Base-by-base conservation (phyloP, 2,888 invertebrate genomes). In the Chrysolina americana region DNA sequence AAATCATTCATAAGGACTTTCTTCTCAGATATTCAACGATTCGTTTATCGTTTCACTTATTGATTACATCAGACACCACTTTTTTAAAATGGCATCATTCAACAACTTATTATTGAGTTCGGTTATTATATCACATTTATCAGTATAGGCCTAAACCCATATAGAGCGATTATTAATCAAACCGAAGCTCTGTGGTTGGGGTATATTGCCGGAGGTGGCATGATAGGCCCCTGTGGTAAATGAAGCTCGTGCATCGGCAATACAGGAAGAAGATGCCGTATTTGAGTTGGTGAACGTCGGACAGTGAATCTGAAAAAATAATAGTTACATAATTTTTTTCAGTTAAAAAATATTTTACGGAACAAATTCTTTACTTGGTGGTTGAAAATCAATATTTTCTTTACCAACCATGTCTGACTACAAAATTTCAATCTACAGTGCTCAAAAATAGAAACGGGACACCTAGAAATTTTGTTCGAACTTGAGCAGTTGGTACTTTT, bases 121-220 rank as follows among this genome's bases (percentile, higher is more conserved):
- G 69, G 62, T 77, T 78, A 77, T 78, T 78, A 75, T 82, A 82
- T 83, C 83, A 83, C 82, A 83, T 81, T 76, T 76, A 78, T 76
- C 73, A 74, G 75, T 50, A 65, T 77, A 70, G 77, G 77, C 78
- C 70, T 47, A 65, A 44, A 71, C 63, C 74, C 62, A 64, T 79
- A 70, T 48, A n/a, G 77, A 73, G 71, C 74, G 64, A 11, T 41
- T 23, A 23, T 36, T 15, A 73, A 78, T 88, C 87, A 88, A 82
- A 89, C 88, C 80, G 89, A 89, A 82, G 88, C 88, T 82, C 89
- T 85, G 80, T 89, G 89, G 82, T 87, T 88, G 71, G 88, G 87
- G 78, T 87, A 88, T 74, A 88, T 88, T n/a, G 88, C 88, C 41
- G 88, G 88, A 23, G 86, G 85, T 17, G 88, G 88, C 78, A 86